Percentiles rank a stretch among this genome's conserved stretches.
Evolutionary conservation across 2,113 vertebrate species (phyloP).

Genomic region (Ophiodon elongatus): DNA sequence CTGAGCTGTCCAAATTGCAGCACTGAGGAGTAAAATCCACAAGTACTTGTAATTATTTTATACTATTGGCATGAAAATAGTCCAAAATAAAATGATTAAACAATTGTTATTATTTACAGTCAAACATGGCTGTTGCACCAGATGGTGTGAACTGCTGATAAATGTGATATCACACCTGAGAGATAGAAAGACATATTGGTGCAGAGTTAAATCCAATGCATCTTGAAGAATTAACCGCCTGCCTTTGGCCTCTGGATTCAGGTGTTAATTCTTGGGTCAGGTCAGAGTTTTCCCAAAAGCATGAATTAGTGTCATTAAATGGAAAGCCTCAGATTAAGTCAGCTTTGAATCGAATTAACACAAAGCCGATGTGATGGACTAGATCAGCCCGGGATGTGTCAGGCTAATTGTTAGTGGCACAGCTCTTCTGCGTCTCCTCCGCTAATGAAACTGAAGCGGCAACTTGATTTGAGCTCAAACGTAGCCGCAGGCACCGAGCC

Average conservation of each 20-base stretch:
- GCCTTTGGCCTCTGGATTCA: conserved; percentile 35
- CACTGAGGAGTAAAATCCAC: too few relatives aligned
- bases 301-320: conserved; percentile 59
- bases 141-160: background rate
- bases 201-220: conserved; percentile 1
- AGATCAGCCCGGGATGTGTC: conserved; percentile 39
- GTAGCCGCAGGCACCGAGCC: conserved; percentile 10
- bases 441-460: conserved; percentile 46
- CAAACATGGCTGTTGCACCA: background rate
- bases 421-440: conserved; percentile 33
- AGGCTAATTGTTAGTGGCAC: conserved; percentile 61
- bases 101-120: background rate
- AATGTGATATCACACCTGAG: background rate
- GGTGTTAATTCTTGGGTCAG: conserved; percentile 42
- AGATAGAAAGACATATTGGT: background rate
- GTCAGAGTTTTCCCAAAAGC: conserved; percentile 53
- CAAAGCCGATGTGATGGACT: conserved; percentile 54
- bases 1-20: too few relatives aligned
- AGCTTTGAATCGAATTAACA: conserved; percentile 58
- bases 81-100: background rate
- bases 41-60: background rate
- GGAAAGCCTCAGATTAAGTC: conserved; percentile 52
- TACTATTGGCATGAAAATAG: background rate
- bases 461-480: conserved; percentile 45
- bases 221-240: conserved; percentile 23